phyloP scores from a whole-genome alignment of 2,113 vertebrate genomes.

The Apteryx mantelli region DNA sequence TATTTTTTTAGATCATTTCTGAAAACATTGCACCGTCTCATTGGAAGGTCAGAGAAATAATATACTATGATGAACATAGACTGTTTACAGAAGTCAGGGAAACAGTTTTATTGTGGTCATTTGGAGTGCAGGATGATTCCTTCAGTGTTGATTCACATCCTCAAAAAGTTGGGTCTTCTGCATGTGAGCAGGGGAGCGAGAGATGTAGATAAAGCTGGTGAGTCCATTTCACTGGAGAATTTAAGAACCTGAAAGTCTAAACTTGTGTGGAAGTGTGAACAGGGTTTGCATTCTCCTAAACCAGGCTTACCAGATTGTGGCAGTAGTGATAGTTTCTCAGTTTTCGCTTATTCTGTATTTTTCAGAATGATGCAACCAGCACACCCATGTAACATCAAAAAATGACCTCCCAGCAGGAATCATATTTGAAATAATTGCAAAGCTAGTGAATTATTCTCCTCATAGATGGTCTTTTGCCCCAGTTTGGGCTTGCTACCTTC shows the following conservation, averaged over 20 bases:
- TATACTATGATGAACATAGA: neutral
- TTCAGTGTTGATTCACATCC: neutral
- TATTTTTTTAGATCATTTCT: neutral
- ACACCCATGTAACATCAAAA: neutral
- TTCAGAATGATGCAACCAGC: neutral
- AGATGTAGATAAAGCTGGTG: neutral
- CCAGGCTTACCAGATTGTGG: neutral
- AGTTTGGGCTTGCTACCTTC: neutral
- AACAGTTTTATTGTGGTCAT: neutral
- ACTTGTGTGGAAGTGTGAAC: neutral
- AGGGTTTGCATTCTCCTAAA: neutral
- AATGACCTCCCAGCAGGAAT: neutral
- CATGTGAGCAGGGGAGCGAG: neutral
- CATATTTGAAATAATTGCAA: neutral
- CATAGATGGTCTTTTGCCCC: neutral
- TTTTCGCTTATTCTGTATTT: neutral
- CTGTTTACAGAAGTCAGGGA: neutral
- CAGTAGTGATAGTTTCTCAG: neutral
- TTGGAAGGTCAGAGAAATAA: neutral
- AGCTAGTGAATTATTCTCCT: neutral
- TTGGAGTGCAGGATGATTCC: neutral
- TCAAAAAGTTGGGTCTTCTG: neutral
- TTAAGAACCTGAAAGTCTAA: neutral
- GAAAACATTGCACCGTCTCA: neutral
- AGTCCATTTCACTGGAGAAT: neutral